Evolutionary conservation across 2,797 vertebrate species (phyloP).

Genomic region (Pteropus rufus): DNA sequence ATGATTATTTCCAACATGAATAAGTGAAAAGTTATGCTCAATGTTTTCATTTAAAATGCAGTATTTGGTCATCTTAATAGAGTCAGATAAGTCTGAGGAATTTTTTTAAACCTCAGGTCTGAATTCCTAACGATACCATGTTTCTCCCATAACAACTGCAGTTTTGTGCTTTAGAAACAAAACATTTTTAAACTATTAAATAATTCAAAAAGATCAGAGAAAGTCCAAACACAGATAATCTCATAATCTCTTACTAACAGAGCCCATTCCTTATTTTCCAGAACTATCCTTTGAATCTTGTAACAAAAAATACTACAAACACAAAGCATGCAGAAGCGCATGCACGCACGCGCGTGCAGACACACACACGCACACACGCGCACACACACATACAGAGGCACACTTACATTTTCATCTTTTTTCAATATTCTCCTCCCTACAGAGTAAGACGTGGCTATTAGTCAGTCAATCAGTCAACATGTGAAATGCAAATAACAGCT

Average conservation of each 20-base stretch:
- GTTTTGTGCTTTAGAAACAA: not conserved
- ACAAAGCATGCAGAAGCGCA: not conserved
- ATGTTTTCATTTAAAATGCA: not conserved
- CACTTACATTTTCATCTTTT: not conserved
- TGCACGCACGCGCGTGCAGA: accelerated
- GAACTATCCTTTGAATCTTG: not conserved
- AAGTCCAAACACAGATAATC: not conserved
- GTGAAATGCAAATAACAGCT: conserved; percentile 54
- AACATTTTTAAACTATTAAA: conserved; percentile 13
- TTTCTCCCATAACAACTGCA: not conserved
- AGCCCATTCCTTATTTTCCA: not conserved
- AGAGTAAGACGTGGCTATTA: conserved; percentile 29
- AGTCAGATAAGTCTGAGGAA: not conserved
- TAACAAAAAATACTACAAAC: not conserved
- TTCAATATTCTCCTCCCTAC: not conserved
- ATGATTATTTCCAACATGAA: not conserved
- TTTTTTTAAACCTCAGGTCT: not conserved
- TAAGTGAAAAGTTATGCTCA: not conserved
- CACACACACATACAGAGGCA: not conserved
- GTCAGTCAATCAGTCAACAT: conserved; percentile 18
- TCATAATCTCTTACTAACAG: not conserved
- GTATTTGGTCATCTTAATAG: not conserved
- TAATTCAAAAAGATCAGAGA: not conserved
- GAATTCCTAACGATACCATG: not conserved
- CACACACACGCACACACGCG: accelerated